A percentile compares a stretch with the other conserved stretches of the same genome.
These are phyloP conservation scores for Delichon dasypus DNA, from an alignment of 2,797 vertebrate genomes.

Conservation along the genomic window DNA sequence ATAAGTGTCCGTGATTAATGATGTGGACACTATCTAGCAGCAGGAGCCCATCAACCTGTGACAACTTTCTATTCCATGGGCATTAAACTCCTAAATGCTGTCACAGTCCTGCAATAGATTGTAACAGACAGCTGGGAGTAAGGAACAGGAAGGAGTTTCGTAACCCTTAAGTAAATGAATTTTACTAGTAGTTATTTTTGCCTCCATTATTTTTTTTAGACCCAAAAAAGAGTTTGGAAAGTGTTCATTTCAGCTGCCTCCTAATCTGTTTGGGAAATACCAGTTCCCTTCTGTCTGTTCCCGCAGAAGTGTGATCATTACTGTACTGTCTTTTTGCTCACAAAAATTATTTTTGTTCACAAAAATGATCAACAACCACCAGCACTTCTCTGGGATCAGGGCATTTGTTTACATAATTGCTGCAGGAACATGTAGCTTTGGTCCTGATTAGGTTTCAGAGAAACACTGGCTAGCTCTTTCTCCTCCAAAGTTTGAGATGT, in stretches of 20 bases:
- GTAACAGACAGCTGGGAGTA: neutral
- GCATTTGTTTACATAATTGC: neutral
- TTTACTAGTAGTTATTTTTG: neutral
- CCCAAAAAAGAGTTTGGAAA: neutral
- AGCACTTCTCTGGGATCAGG: neutral
- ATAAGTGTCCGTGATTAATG: slow-evolving; percentile 57
- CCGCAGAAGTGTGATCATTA: neutral
- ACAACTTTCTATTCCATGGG: slow-evolving; percentile 61
- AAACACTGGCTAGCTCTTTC: neutral
- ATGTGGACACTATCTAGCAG: slow-evolving; percentile 57
- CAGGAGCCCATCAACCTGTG: slow-evolving; percentile 59
- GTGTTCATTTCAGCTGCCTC: neutral
- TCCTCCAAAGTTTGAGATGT: neutral
- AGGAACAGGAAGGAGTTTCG: neutral
- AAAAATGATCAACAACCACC: neutral
- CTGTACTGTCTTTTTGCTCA: neutral
- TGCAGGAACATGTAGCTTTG: neutral
- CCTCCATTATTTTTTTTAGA: neutral
- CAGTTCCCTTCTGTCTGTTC: neutral
- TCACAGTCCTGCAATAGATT: slow-evolving; percentile 14
- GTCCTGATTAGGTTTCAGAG: neutral
- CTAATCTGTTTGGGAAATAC: neutral
- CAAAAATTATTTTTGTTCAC: neutral
- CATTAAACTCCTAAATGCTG: slow-evolving; percentile 59
- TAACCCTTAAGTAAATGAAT: neutral